phyloP scores from a whole-genome alignment of 1,140 invertebrate species.

The Dufourea novaeangliae region DNA sequence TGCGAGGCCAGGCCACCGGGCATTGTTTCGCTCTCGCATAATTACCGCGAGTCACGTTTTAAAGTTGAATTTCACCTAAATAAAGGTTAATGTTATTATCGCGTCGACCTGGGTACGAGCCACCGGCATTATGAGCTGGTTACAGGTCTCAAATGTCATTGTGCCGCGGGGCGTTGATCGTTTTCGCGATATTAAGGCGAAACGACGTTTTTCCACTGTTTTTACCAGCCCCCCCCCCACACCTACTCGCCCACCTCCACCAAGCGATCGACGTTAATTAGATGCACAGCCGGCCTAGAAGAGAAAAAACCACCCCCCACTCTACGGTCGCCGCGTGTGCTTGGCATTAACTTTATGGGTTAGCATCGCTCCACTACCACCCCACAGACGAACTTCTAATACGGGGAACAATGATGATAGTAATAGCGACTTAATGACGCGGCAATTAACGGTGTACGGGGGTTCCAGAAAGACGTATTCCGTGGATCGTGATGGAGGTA shows the following conservation, averaged over 20 bases:
- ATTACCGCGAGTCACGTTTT: constrained; percentile 81
- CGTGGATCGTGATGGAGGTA: neutral
- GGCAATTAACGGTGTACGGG: neutral
- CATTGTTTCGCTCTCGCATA: constrained; percentile 81
- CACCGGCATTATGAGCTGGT: constrained; percentile 75
- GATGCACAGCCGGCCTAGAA: constrained; percentile 12
- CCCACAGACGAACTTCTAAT: neutral
- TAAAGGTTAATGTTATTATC: constrained; percentile 82
- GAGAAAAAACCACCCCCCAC: neutral
- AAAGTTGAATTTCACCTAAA: constrained; percentile 81
- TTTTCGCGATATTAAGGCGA: constrained; percentile 76
- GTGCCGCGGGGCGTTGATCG: constrained; percentile 72
- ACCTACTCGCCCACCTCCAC: neutral
- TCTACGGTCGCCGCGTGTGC: neutral
- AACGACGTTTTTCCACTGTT: constrained; percentile 70
- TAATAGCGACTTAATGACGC: neutral
- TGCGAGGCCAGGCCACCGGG: constrained; percentile 71
- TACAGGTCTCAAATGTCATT: constrained; percentile 77
- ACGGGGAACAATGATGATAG: neutral
- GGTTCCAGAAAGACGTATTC: neutral
- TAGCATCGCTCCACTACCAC: neutral
- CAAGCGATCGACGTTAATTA: constrained; percentile 49
- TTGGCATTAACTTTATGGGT: neutral
- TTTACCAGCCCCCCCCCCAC: constrained; percentile 26
- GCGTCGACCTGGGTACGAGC: constrained; percentile 57